Percentiles rank a stretch among this genome's conserved stretches.
phyloP scores from a whole-genome alignment of 2,113 vertebrate species.

The Micronycteris hirsuta region DNA sequence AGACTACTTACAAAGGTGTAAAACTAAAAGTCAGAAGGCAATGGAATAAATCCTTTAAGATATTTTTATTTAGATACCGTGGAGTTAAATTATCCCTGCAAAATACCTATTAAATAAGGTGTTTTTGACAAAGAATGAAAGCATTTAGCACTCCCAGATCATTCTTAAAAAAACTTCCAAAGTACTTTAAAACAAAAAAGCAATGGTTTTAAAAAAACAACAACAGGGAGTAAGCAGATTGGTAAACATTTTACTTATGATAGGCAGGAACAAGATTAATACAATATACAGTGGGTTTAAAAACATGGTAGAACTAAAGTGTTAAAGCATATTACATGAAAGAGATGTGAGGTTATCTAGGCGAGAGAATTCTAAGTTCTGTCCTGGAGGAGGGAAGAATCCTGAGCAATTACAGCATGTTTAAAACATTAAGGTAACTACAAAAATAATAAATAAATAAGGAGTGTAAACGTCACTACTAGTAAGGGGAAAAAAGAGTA shows the following conservation, averaged over 20 bases:
- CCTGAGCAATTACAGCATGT: neutral
- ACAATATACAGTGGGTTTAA: neutral
- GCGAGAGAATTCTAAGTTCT: neutral
- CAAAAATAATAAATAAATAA: neutral
- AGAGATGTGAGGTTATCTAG: neutral
- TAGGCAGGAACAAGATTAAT: neutral
- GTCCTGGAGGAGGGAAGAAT: neutral
- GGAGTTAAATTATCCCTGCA: neutral
- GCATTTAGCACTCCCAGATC: neutral
- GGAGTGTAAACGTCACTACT: neutral
- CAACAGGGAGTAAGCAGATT: neutral
- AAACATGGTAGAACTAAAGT: neutral
- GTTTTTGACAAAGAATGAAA: neutral
- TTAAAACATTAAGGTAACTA: neutral
- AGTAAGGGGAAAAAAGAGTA: neutral
- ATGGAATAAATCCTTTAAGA: neutral
- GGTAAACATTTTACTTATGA: neutral
- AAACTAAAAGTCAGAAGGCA: neutral
- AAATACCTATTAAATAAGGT: neutral
- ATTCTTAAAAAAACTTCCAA: neutral
- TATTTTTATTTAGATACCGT: neutral
- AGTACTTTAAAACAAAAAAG: neutral
- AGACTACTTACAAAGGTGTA: neutral
- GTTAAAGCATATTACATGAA: neutral
- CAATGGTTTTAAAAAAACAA: neutral